Conservation (phyloP, 2,797 vertebrate species). For the Dryobates pubescens region DNA sequence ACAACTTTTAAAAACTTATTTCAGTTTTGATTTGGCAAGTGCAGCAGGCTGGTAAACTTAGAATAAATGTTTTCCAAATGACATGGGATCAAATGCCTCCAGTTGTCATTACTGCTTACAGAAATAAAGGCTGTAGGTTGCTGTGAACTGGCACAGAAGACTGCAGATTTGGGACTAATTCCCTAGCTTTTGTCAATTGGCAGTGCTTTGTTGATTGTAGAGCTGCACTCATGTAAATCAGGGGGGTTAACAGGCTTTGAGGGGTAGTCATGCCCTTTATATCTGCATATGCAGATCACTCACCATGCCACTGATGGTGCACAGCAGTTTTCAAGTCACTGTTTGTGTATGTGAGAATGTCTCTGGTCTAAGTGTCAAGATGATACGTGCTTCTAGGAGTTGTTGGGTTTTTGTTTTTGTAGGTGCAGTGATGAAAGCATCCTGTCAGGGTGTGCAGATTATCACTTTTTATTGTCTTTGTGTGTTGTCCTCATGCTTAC, state of each 20-base stretch:
- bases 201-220: neutral
- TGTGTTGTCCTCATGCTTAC: neutral
- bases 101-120: neutral
- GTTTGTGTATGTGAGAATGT: neutral
- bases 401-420: neutral
- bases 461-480: neutral
- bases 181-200: neutral
- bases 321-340: neutral
- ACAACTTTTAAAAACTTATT: neutral
- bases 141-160: neutral
- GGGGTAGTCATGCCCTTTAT: neutral
- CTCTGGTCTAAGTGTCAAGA: neutral
- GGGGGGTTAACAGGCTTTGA: neutral
- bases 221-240: neutral
- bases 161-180: neutral
- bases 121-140: neutral
- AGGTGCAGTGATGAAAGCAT: neutral
- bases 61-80: neutral
- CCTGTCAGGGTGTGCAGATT: neutral
- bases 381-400: neutral
- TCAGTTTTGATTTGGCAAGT: neutral
- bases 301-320: neutral
- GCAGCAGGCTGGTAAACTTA: neutral
- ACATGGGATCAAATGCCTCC: neutral
- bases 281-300: neutral